Evolutionary conservation across 1,140 invertebrate genomes (phyloP), one percentile per base, ranked within the genome.

Genomic region (Drosophila neocordata): DNA sequence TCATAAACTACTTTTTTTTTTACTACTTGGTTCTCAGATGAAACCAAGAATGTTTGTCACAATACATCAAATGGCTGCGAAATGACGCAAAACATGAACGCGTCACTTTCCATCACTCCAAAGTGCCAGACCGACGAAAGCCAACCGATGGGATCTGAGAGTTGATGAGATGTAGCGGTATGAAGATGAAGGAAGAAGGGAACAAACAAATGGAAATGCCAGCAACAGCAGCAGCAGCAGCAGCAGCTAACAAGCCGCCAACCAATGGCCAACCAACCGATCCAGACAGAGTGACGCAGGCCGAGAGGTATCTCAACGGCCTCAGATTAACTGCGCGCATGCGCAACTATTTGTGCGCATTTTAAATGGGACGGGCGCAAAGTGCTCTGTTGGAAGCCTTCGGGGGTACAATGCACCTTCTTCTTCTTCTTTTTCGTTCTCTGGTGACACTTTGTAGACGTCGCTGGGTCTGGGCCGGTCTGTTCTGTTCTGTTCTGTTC

Each of bases 11-110:
- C 51, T 27, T 15, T n/a, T n/a, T n/a, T n/a, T n/a, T n/a, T n/a
- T n/a, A n/a, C n/a, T n/a, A n/a, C n/a, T n/a, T n/a, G n/a, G n/a
- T n/a, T n/a, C 44, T 67, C 44, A 58, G 57, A 69, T 65, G 15
- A 69, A 44, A 31, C 62, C 65, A 77, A 60, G 72, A 37, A 34
- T 53, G 88, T 90, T 90, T 90, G 89, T 90, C 89, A 90, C 89
- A 90, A 90, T 90, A 90, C 81, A 89, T 90, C 89, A 90, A 89
- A 79, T 74, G 66, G 79, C 71, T 57, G 73, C 76, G 77, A 82
- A 90, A 90, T 90, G 89, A 90, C 89, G 89, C 89, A 90, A 90
- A 90, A 90, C 89, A 89, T 90, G 84, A 89, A 87, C 89, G 89
- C 78, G 89, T 90, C 89, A 90, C 89, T 90, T 90, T 90, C 89